Percentiles rank a stretch among this genome's conserved stretches.
Conservation (phyloP, 2,888 invertebrate species). For the Chromoteleia sp. region DNA sequence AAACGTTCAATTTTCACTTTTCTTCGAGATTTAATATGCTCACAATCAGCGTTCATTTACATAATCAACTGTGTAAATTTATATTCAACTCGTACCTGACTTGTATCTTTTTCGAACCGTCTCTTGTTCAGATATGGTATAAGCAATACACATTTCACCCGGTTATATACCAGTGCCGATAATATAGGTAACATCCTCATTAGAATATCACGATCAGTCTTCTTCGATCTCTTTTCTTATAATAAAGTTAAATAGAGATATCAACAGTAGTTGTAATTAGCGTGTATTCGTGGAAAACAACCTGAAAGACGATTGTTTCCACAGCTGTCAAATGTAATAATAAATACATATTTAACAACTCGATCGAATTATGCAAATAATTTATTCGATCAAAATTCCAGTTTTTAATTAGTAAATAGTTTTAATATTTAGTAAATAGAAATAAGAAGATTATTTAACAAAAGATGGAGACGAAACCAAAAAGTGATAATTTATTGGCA, state of each 20-base stretch:
- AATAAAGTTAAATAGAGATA: background rate
- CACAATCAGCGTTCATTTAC: constrained; percentile 23
- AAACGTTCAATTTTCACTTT: background rate
- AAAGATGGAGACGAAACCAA: constrained; percentile 87
- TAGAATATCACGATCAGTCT: background rate
- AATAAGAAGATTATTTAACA: background rate
- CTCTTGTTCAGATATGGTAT: background rate
- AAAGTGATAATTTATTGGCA: constrained; percentile 87
- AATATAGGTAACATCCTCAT: constrained; percentile 3
- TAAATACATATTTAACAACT: no score
- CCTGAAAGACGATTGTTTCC: background rate
- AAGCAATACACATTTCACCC: constrained; percentile 13
- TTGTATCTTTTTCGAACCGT: constrained; percentile 5
- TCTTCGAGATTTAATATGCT: background rate
- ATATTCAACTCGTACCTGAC: constrained; percentile 22
- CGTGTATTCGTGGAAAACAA: background rate
- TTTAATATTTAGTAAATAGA: background rate
- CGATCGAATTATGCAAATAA: no score
- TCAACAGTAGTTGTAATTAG: background rate
- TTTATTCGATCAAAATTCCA: no score
- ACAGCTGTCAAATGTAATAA: no score
- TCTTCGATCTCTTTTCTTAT: background rate
- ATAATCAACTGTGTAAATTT: constrained; percentile 29
- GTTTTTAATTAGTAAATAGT: no score
- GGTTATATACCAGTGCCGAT: constrained; percentile 7